A percentile compares a stretch with the other conserved stretches of the same genome.
These are phyloP conservation scores for Melanophora roralis DNA, from an alignment of 2,888 invertebrate species.

Conservation along the genomic window DNA sequence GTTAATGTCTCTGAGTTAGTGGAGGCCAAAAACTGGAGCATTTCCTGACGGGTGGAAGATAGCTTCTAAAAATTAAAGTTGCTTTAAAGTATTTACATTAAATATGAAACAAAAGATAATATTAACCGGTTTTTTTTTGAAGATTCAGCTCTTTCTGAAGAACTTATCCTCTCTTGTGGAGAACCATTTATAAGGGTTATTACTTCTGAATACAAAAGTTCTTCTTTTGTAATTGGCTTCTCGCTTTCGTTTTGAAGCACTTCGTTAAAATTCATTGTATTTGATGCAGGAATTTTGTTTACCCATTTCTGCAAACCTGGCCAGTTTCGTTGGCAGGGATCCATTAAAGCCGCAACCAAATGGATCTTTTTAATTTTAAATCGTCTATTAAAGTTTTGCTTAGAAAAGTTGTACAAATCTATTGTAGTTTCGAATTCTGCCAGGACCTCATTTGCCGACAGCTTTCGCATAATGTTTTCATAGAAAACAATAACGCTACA, in stretches of 20 bases:
- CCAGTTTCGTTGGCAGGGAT: not conserved
- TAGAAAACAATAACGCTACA: constrained; percentile 5
- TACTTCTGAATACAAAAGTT: too few relatives aligned
- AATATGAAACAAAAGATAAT: not conserved
- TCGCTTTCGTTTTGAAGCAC: too few relatives aligned
- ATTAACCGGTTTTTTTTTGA: not conserved
- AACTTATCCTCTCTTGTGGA: not conserved
- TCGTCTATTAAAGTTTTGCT: not conserved
- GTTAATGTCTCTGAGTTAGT: not conserved
- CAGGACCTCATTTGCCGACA: not conserved
- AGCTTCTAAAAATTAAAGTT: not conserved
- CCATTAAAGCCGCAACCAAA: not conserved
- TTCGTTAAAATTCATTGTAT: not conserved
- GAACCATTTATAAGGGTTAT: too few relatives aligned
- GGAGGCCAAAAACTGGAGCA: not conserved
- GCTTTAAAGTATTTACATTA: not conserved
- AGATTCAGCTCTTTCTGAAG: not conserved
- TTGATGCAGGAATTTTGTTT: not conserved
- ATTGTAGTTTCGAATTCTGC: not conserved
- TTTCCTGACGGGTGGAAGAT: not conserved
- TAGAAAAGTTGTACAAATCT: not conserved
- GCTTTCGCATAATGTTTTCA: not conserved
- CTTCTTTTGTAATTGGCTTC: too few relatives aligned
- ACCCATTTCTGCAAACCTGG: not conserved
- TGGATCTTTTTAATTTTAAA: not conserved